These are phyloP conservation scores for Dolichoris vasculosae DNA, from an alignment of 1,140 invertebrate species.

Conservation along the genomic window DNA sequence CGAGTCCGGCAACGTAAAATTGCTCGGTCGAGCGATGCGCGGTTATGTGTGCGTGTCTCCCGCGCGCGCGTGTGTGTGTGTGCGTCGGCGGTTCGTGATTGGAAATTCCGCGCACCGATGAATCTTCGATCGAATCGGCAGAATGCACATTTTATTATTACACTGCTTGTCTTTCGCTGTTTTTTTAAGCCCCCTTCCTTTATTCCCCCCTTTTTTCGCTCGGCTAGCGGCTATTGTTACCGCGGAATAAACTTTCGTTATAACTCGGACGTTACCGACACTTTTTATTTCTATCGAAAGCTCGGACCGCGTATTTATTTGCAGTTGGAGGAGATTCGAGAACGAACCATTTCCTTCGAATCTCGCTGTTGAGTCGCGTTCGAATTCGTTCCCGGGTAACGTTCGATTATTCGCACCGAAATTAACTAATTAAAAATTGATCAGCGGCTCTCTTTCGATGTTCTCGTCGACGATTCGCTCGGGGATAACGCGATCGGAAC, in stretches of 20 bases:
- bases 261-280: background rate
- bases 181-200: background rate
- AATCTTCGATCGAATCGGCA: constrained; percentile 32
- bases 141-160: constrained; percentile 32
- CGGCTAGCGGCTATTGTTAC: constrained; percentile 3
- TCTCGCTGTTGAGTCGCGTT: too few relatives aligned
- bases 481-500: too few relatives aligned
- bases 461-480: too few relatives aligned
- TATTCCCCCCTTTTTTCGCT: background rate
- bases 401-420: too few relatives aligned
- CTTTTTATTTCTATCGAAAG: constrained; percentile 14
- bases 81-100: constrained; percentile 4
- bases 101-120: constrained; percentile 35
- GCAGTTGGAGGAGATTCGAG: too few relatives aligned
- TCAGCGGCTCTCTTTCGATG: too few relatives aligned
- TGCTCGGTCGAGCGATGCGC: background rate
- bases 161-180: constrained; percentile 15
- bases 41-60: background rate
- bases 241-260: constrained; percentile 19
- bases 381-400: too few relatives aligned
- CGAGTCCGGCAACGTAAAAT: background rate
- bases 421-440: too few relatives aligned
- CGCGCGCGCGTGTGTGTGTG: background rate
- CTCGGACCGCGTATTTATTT: constrained; percentile 14
- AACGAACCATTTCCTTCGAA: background rate